Percentiles rank a stretch among this genome's conserved stretches.
These are phyloP conservation scores for Drosophila subobscura DNA, from an alignment of 1,140 invertebrate species.

Conservation along the genomic window DNA sequence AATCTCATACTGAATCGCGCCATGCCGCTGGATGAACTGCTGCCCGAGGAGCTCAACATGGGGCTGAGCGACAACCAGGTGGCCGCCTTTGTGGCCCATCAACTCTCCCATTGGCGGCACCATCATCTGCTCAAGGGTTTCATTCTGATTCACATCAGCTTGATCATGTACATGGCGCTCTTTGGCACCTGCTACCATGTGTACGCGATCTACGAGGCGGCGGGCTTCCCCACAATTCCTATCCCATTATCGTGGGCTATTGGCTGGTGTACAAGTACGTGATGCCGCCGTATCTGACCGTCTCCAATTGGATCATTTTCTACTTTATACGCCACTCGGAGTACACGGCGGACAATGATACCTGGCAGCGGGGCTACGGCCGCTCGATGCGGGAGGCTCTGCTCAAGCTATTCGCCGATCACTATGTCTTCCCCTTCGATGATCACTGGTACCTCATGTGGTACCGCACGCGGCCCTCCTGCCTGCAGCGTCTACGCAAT, in stretches of 20 bases:
- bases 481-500: slow-evolving; percentile 20
- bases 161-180: slow-evolving; percentile 44
- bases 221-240: slow-evolving; percentile 36
- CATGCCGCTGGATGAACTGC: background rate
- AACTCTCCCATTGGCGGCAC: slow-evolving; percentile 44
- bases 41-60: slow-evolving; percentile 19
- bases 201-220: slow-evolving; percentile 25
- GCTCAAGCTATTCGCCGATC: slow-evolving; percentile 32
- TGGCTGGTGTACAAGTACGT: slow-evolving; percentile 46
- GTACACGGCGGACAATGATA: slow-evolving; percentile 21
- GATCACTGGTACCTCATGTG: slow-evolving; percentile 38
- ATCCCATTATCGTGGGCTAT: slow-evolving; percentile 33
- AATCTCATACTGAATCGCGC: slow-evolving; percentile 34
- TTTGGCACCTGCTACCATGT: slow-evolving; percentile 28
- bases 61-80: slow-evolving; percentile 30
- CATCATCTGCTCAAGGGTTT: slow-evolving; percentile 7
- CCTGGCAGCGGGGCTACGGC: slow-evolving; percentile 6
- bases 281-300: slow-evolving; percentile 8
- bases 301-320: slow-evolving; percentile 23
- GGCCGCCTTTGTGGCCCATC: slow-evolving; percentile 52
- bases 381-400: background rate
- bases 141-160: background rate
- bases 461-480: slow-evolving; percentile 15
- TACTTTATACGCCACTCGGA: slow-evolving; percentile 30
- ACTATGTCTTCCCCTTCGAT: slow-evolving; percentile 11